These are phyloP conservation scores for Unio pictorum DNA, from an alignment of 2,888 invertebrate species.

Conservation along the genomic window DNA sequence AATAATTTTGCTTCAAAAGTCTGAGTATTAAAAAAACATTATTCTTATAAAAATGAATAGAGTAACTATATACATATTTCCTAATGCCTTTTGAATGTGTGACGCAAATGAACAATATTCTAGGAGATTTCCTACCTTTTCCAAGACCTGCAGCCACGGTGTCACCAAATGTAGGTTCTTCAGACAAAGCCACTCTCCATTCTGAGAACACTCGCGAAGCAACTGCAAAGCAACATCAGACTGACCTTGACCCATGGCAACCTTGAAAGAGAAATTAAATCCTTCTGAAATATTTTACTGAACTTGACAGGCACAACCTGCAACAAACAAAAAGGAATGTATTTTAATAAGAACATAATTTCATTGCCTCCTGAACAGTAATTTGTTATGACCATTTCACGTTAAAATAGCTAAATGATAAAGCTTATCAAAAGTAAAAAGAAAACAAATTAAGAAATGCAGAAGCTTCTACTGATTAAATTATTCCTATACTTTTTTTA, in stretches of 20 bases:
- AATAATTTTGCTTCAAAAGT: no score
- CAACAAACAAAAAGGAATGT: not conserved
- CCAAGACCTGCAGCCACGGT: constrained; percentile 80
- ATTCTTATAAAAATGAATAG: no score
- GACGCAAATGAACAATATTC: not conserved
- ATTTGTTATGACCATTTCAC: no score
- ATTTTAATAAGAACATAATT: not conserved
- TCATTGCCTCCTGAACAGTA: no score
- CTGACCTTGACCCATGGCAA: constrained; percentile 88
- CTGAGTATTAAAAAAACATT: no score
- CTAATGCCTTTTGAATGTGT: no score
- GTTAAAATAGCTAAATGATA: no score
- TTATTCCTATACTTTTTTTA: no score
- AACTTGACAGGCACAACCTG: not conserved
- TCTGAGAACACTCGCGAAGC: constrained; percentile 76
- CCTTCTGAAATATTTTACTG: not conserved
- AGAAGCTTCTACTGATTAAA: no score
- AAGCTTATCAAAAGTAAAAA: no score
- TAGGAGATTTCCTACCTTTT: constrained; percentile 73
- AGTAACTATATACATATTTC: no score
- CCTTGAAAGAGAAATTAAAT: constrained; percentile 71
- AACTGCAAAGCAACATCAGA: constrained; percentile 78
- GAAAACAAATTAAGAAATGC: no score
- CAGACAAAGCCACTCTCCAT: constrained; percentile 84
- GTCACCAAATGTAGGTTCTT: constrained; percentile 87